A percentile compares a stretch with the other conserved stretches of the same genome.
phyloP scores from a whole-genome alignment of 2,113 vertebrate species.

The Pelecanus crispus region DNA sequence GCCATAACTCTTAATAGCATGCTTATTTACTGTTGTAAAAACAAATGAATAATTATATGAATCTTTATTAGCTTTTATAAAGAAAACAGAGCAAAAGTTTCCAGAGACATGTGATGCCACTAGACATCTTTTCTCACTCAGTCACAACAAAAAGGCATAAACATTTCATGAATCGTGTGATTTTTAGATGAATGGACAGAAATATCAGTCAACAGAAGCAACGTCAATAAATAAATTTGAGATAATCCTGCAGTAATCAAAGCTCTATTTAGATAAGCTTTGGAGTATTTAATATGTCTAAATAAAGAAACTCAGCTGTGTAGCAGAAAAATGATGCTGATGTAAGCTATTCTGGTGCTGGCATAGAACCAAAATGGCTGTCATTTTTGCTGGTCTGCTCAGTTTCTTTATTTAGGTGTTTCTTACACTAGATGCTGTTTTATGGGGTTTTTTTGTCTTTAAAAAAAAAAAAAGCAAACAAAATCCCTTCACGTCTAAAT shows the following conservation, averaged over 20 bases:
- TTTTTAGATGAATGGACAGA: conserved; percentile 45
- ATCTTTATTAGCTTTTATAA: background rate
- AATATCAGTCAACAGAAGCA: conserved; percentile 33
- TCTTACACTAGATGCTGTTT: background rate
- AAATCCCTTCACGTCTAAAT: background rate
- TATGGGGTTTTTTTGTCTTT: background rate
- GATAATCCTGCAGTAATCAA: conserved; percentile 37
- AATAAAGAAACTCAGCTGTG: conserved; percentile 59
- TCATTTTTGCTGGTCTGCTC: conserved; percentile 51
- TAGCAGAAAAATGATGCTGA: conserved; percentile 32
- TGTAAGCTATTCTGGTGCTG: conserved; percentile 27
- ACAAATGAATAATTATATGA: background rate
- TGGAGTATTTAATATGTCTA: conserved; percentile 30
- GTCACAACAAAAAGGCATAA: conserved; percentile 48
- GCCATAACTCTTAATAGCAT: background rate
- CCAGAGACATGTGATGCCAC: background rate
- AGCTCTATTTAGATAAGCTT: conserved; percentile 46
- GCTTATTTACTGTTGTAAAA: background rate
- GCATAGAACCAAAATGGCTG: conserved; percentile 24
- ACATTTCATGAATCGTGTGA: background rate
- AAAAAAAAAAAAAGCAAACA: background rate
- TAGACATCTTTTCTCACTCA: conserved; percentile 2
- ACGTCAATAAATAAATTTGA: conserved; percentile 25
- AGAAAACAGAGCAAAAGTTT: background rate
- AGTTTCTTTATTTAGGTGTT: conserved; percentile 51